These are phyloP conservation scores for Rhyzopertha dominica DNA, from an alignment of 1,140 invertebrate genomes.

Conservation along the genomic window DNA sequence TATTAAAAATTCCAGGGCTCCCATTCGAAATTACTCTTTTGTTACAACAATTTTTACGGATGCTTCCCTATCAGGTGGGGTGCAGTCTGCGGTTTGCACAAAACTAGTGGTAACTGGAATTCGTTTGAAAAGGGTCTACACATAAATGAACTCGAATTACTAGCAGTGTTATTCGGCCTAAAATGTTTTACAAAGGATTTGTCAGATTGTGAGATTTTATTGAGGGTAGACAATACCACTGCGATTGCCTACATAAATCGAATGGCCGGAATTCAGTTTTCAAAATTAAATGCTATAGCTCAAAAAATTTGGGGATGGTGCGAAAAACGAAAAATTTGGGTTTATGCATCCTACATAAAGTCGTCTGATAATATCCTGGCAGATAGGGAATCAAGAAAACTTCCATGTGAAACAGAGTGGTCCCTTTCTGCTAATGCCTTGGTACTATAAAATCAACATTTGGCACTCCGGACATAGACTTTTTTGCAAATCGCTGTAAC, in stretches of 20 bases:
- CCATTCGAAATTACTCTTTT: constrained; percentile 17
- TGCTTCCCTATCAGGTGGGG: constrained; percentile 34
- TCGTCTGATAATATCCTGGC: constrained; percentile 26
- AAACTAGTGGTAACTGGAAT: constrained; percentile 22
- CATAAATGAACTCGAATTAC: constrained; percentile 28
- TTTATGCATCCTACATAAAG: constrained; percentile 28
- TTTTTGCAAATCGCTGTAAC: too few species aligned
- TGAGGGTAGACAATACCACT: constrained; percentile 7
- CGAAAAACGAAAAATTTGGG: constrained; percentile 26
- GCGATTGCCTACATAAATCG: constrained; percentile 9
- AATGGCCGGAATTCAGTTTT: constrained; percentile 29
- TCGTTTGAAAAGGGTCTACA: constrained; percentile 14
- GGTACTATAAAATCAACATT: too few species aligned
- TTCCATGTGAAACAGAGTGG: constrained; percentile 12
- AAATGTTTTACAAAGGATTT: constrained; percentile 20
- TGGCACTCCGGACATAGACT: too few species aligned
- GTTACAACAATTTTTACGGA: constrained; percentile 28
- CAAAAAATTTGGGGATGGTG: constrained; percentile 33
- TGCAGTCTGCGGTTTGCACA: constrained; percentile 16
- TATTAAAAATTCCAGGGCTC: constrained; percentile 18
- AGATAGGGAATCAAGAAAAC: constrained; percentile 27
- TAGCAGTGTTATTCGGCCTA: constrained; percentile 24
- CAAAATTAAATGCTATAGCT: constrained; percentile 21
- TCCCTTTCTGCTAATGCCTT: too few species aligned
- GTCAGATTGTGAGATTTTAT: constrained; percentile 2